Conservation (phyloP, 2,797 vertebrate species). For the Enteromius radiatus region DNA sequence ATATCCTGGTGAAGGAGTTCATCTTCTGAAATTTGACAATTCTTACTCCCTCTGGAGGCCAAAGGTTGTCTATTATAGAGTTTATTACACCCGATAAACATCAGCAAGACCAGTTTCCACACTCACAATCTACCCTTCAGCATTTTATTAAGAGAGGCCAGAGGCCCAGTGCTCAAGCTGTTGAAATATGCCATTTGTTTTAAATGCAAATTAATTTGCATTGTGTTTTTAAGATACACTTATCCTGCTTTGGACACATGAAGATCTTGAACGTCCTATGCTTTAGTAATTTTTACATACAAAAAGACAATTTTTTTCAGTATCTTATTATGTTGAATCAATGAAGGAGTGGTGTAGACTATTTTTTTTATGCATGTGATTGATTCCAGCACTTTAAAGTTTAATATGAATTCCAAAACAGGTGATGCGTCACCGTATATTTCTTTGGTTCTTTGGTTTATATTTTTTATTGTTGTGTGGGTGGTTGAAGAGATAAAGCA, state of each 20-base stretch:
- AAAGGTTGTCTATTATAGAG: constrained; percentile 99
- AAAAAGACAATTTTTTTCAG: not conserved
- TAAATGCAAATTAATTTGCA: not conserved
- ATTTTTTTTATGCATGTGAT: not conserved
- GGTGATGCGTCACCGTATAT: not conserved
- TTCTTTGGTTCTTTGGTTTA: constrained; percentile 5
- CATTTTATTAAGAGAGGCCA: not conserved
- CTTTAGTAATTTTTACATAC: constrained; percentile 7
- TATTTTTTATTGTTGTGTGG: not conserved
- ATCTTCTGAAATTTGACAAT: constrained; percentile 99
- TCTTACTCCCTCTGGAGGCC: constrained; percentile 99
- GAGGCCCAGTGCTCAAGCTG: not conserved
- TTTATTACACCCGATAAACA: constrained; percentile 98
- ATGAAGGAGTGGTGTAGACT: constrained; percentile 27
- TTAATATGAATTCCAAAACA: not conserved
- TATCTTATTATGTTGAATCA: constrained; percentile 24
- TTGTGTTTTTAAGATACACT: constrained; percentile 7
- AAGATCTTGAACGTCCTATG: not conserved
- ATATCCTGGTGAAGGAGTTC: constrained; percentile 95
- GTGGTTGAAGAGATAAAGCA: constrained; percentile 2
- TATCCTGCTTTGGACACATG: not conserved
- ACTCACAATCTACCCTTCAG: not conserved
- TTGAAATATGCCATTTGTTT: not conserved
- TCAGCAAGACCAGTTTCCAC: constrained; percentile 17
- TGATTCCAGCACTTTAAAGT: constrained; percentile 42